A percentile compares a stretch with the other conserved stretches of the same genome.
These are phyloP conservation scores for Chondrosia reniformis DNA, from an alignment of 37 sponge, comb jelly and placozoan genomes.

Conservation along the genomic window DNA sequence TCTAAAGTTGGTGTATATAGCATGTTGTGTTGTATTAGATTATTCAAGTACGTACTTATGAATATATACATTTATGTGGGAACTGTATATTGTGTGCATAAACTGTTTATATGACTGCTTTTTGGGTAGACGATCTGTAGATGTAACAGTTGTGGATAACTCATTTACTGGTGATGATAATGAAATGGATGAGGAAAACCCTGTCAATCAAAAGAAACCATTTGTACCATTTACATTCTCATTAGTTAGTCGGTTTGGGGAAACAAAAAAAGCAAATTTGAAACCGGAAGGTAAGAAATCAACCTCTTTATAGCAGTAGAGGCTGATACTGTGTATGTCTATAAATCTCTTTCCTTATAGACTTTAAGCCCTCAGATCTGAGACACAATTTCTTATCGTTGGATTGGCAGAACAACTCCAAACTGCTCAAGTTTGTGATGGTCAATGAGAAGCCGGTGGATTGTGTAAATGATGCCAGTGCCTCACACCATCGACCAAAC, in stretches of 20 bases:
- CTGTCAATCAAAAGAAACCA: background rate
- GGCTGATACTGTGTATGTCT: too few species aligned
- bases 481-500: background rate
- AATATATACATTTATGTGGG: too few species aligned
- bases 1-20: too few species aligned
- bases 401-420: constrained; percentile 74
- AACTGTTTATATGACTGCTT: too few species aligned
- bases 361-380: background rate
- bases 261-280: background rate
- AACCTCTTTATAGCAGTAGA: too few species aligned
- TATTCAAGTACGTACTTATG: too few species aligned
- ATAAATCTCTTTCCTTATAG: background rate
- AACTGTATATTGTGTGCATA: too few species aligned
- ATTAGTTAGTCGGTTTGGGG: background rate
- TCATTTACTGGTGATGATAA: background rate
- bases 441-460: constrained; percentile 37
- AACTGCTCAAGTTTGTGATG: constrained; percentile 18
- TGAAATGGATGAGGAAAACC: background rate
- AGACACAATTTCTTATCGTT: constrained; percentile 47
- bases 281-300: background rate
- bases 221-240: background rate
- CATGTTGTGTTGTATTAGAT: too few species aligned
- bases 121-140: constrained; percentile 10
- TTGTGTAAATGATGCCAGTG: constrained; percentile 5
- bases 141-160: background rate